These are phyloP conservation scores for Sinosuthora webbiana DNA, from an alignment of 2,113 vertebrate genomes.

Conservation along the genomic window DNA sequence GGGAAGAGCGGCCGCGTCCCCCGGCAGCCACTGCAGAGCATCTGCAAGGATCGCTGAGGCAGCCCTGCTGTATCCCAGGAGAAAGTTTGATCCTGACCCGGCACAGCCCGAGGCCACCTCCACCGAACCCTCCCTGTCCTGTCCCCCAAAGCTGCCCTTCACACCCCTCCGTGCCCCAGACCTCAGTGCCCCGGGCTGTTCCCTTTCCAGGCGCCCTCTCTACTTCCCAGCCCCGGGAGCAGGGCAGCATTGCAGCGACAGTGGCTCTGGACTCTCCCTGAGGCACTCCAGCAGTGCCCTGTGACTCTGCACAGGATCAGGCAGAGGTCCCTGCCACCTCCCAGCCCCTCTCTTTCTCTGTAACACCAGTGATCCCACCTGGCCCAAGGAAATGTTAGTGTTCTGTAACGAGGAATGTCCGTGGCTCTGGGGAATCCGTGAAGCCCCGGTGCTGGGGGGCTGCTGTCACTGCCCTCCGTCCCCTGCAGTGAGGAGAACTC, in stretches of 20 bases:
- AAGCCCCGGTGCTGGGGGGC: accelerated
- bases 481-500: not conserved
- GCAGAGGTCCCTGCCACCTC: not conserved
- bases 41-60: not conserved
- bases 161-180: accelerated
- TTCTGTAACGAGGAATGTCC: not conserved
- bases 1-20: not conserved
- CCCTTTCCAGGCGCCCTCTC: not conserved
- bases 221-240: not conserved
- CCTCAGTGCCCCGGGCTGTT: not conserved
- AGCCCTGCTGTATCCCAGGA: not conserved
- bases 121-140: accelerated
- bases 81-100: not conserved
- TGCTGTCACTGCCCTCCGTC: not conserved
- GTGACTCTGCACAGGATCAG: not conserved
- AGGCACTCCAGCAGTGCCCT: not conserved
- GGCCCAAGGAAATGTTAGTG: accelerated
- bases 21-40: not conserved
- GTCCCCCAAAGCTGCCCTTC: not conserved
- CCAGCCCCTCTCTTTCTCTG: not conserved
- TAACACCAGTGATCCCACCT: not conserved
- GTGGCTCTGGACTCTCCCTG: not conserved
- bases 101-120: not conserved
- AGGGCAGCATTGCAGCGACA: not conserved
- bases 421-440: accelerated